Evolutionary conservation across 2,797 vertebrate genomes (phyloP).

Genomic region (Pyrocephalus nanus): DNA sequence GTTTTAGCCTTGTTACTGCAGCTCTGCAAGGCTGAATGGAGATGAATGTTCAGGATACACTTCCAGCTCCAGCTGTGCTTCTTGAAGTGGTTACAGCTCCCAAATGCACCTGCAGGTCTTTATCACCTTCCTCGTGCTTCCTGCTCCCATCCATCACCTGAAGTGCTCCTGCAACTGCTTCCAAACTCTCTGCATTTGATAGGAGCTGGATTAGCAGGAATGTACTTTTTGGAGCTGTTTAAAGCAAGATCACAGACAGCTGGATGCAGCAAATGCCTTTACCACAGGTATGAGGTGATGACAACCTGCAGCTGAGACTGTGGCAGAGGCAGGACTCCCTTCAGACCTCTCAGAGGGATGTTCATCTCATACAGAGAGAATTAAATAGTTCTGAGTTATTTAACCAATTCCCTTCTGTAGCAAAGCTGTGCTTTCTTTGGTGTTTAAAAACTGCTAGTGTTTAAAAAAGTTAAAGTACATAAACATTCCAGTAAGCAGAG

Average conservation of each 20-base stretch:
- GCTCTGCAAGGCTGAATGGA: neutral
- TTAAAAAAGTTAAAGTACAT: neutral
- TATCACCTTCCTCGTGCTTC: neutral
- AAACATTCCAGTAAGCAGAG: neutral
- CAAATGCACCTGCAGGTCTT: constrained; percentile 22
- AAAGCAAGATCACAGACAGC: neutral
- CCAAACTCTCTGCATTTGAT: neutral
- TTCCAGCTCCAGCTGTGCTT: constrained; percentile 8
- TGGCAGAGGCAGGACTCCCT: neutral
- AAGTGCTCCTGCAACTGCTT: neutral
- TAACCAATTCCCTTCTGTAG: neutral
- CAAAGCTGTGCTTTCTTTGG: neutral
- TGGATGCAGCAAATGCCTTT: neutral
- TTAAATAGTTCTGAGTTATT: neutral
- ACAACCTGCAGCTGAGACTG: neutral
- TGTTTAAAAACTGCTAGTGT: neutral
- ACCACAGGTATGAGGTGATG: neutral
- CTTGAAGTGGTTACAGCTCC: neutral
- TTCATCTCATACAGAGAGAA: neutral
- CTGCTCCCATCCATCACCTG: neutral
- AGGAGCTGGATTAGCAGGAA: neutral
- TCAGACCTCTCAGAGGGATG: neutral
- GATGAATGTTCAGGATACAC: neutral
- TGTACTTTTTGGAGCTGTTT: neutral
- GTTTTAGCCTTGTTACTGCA: neutral